Conservation (phyloP, 1,140 invertebrate species). For the Halyomorpha halys region DNA sequence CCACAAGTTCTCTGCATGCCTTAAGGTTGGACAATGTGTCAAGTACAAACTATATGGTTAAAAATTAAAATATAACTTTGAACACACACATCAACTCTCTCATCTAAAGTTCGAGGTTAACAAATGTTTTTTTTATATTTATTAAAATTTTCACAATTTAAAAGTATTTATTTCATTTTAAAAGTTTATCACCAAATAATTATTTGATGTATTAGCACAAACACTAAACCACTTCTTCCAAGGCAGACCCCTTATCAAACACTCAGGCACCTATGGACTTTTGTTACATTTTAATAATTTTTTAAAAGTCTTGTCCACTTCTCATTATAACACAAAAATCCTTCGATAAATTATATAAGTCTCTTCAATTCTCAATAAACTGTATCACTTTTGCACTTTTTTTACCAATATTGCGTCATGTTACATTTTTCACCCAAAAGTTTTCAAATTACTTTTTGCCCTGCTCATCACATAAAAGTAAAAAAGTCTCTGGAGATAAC, state of each 20-base stretch:
- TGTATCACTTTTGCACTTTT: constrained; percentile 22
- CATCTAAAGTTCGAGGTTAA: constrained; percentile 27
- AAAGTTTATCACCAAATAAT: constrained; percentile 22
- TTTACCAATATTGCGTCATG: constrained; percentile 17
- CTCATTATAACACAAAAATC: constrained; percentile 6
- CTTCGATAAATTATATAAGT: constrained; percentile 16
- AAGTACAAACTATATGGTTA: constrained; percentile 22
- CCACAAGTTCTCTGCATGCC: constrained; percentile 6
- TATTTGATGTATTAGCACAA: constrained; percentile 21
- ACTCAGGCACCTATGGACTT: constrained; percentile 24
- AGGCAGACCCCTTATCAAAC: constrained; percentile 16
- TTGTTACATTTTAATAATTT: constrained; percentile 6
- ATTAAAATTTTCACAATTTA: constrained; percentile 25
- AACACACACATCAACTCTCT: constrained; percentile 27
- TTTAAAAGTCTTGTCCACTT: constrained; percentile 22
- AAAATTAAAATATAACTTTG: constrained; percentile 25
- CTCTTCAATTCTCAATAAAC: constrained; percentile 8
- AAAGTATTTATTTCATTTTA: constrained; percentile 23
- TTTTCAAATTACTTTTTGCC: neutral
- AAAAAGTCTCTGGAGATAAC: neutral
- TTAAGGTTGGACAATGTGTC: constrained; percentile 20
- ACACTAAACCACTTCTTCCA: constrained; percentile 23
- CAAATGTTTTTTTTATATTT: constrained; percentile 23
- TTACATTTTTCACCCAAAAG: constrained; percentile 23
- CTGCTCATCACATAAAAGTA: constrained; percentile 1